Base-by-base conservation (phyloP, 2,113 vertebrate genomes). In the Brienomyrus longianalis region DNA sequence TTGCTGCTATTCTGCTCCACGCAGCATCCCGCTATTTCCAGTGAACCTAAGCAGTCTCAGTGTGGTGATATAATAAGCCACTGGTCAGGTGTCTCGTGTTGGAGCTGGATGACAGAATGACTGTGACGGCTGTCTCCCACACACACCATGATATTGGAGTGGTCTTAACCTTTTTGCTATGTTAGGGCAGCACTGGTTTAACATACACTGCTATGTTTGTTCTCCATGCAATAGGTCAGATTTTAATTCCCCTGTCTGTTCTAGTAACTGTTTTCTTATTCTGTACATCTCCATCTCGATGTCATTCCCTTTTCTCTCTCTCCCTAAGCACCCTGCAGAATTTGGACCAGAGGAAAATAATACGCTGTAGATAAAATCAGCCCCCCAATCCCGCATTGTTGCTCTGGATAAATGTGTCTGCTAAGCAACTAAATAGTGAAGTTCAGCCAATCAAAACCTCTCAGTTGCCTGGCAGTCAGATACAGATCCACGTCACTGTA, bases 221-320 rank as follows among this genome's bases (percentile, higher is more conserved):
- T 17, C 74, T 39, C n/a, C 5, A 19, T 80, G 13, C 74, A 43
- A 8, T 15, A 80, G 35, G 35, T 48, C 21, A 50, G 45, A 27
- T 27, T 15, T 13, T 27, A 51, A 50, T 86, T 51, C 83, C 47
- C 48, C 83, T 48, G 83, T 48, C 23, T 15, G 9, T 21, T 86
- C 45, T 13, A 27, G 23, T 11, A 27, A 7, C 74, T 80, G n/a
- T 84, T 48, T 48, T 84, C 83, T 31, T 70, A 27, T n/a, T 31
- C 27, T 74, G 31, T 17, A 7, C 15, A 3, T 19, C 74, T 43
- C 35, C 83, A 21, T 47, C 45, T n/a, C 3, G 17, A 3, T 27
- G 51, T 35, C 5, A 45, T 17, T 51, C 89, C 89, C 90, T 92
- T 90, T 92, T 92, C 90, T 6, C 89, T 90, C 87, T 91, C 93